Conservation (phyloP, 2,888 invertebrate species). For the Phaonia tiefii region DNA sequence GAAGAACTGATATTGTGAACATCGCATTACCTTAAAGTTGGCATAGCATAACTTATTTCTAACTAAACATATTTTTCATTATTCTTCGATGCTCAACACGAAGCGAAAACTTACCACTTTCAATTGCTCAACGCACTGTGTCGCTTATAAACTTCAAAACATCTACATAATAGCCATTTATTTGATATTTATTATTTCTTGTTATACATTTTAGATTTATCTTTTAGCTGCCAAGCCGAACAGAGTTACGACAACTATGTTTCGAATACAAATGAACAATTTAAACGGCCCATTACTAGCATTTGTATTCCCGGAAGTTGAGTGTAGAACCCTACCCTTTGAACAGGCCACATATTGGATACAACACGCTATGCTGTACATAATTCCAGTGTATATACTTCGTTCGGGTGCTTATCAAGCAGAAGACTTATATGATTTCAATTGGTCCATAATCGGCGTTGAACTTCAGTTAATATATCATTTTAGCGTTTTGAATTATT, state of each 20-base stretch:
- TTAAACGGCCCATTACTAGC: slow-evolving; percentile 96
- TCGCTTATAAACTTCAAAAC: too few species aligned
- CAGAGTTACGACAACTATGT: slow-evolving; percentile 89
- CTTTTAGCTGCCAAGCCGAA: slow-evolving; percentile 93
- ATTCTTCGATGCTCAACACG: too few species aligned
- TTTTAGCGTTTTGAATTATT: slow-evolving; percentile 86
- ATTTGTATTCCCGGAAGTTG: slow-evolving; percentile 95
- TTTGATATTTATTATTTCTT: slow-evolving; percentile 68
- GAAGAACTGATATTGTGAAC: too few species aligned
- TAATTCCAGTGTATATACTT: slow-evolving; percentile 95
- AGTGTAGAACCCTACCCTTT: slow-evolving; percentile 93
- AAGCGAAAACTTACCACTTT: too few species aligned
- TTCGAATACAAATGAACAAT: slow-evolving; percentile 95
- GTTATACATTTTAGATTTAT: slow-evolving; percentile 87
- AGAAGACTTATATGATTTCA: slow-evolving; percentile 88
- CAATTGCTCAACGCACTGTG: too few species aligned
- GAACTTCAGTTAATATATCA: slow-evolving; percentile 91
- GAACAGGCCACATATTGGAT: slow-evolving; percentile 97
- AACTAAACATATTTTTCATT: too few species aligned
- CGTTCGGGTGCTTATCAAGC: slow-evolving; percentile 90
- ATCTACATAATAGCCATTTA: slow-evolving; percentile 24
- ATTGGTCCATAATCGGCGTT: slow-evolving; percentile 90
- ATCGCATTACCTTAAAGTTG: too few species aligned
- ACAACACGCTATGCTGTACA: slow-evolving; percentile 96
- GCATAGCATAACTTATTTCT: too few species aligned